Percentiles rank a stretch among this genome's conserved stretches.
Conservation (phyloP, 2,888 invertebrate species). For the Hyposoter didymator region DNA sequence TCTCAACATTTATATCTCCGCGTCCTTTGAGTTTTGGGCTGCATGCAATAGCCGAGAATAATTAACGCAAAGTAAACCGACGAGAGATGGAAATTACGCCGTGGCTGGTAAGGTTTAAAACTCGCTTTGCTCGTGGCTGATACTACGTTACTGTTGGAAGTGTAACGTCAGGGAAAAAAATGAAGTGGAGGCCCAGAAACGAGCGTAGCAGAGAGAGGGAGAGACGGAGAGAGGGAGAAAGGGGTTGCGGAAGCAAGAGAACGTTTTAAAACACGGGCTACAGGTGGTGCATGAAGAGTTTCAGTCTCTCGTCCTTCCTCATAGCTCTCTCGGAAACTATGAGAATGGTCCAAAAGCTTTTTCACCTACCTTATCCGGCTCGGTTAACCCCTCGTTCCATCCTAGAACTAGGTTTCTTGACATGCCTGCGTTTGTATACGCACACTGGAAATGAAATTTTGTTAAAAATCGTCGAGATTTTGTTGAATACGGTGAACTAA, state of each 20-base stretch:
- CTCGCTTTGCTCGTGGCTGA: slow-evolving; percentile 8
- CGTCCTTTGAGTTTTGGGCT: slow-evolving; percentile 10
- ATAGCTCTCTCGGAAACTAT: slow-evolving; percentile 56
- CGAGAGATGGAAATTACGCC: slow-evolving; percentile 33
- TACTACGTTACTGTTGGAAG: slow-evolving; percentile 13
- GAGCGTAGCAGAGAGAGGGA: neutral
- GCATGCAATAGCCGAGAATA: slow-evolving; percentile 1
- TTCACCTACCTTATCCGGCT: slow-evolving; percentile 35
- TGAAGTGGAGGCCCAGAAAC: neutral
- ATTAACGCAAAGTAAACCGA: slow-evolving; percentile 22
- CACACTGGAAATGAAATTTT: no score
- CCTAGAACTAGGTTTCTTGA: slow-evolving; percentile 45
- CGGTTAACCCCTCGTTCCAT: slow-evolving; percentile 17
- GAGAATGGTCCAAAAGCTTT: slow-evolving; percentile 60
- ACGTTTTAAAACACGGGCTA: slow-evolving; percentile 63
- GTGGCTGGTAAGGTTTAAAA: slow-evolving; percentile 12
- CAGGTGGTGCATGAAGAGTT: slow-evolving; percentile 68
- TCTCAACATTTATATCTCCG: neutral
- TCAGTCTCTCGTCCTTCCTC: slow-evolving; percentile 50
- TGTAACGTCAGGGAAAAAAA: slow-evolving; percentile 9
- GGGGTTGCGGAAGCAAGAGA: slow-evolving; percentile 14
- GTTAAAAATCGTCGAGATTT: no score
- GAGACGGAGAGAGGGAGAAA: neutral
- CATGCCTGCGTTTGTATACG: slow-evolving; percentile 41
- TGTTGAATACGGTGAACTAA: no score